These are phyloP conservation scores for Apantesis nais DNA, from an alignment of 2,888 invertebrate species.

Conservation along the genomic window DNA sequence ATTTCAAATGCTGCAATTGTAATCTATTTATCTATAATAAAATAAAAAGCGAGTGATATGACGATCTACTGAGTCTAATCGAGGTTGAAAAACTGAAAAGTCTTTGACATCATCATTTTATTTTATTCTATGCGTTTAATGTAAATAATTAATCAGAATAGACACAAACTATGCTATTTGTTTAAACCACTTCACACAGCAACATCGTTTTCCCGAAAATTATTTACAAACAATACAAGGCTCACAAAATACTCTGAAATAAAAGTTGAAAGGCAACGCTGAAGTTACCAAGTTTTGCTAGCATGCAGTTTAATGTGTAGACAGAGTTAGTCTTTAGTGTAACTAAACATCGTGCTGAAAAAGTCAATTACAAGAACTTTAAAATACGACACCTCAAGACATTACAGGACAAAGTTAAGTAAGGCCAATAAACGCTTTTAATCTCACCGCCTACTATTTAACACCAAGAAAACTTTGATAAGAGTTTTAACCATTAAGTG, in stretches of 20 bases:
- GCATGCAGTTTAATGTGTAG: constrained; percentile 48
- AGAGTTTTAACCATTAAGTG: constrained; percentile 51
- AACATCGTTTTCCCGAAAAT: background rate
- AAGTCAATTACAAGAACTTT: constrained; percentile 65
- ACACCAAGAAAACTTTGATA: constrained; percentile 54
- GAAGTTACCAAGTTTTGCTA: constrained; percentile 43
- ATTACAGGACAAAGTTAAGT: constrained; percentile 64
- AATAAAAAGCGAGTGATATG: too few species aligned
- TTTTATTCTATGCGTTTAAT: too few species aligned
- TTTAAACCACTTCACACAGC: too few species aligned
- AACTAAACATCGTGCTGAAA: constrained; percentile 54
- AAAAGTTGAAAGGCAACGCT: constrained; percentile 11
- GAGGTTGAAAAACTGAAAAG: too few species aligned
- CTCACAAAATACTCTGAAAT: background rate
- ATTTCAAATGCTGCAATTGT: too few species aligned
- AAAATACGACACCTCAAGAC: constrained; percentile 64
- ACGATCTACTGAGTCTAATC: background rate
- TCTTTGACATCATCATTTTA: too few species aligned
- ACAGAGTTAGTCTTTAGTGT: constrained; percentile 52
- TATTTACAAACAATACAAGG: too few species aligned
- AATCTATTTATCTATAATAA: too few species aligned
- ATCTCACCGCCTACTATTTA: constrained; percentile 57
- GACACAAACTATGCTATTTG: too few species aligned
- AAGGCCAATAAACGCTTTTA: constrained; percentile 61
- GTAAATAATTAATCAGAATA: too few species aligned